These are phyloP conservation scores for Acyrthosiphon pisum DNA, from an alignment of 1,140 invertebrate species.

Conservation along the genomic window DNA sequence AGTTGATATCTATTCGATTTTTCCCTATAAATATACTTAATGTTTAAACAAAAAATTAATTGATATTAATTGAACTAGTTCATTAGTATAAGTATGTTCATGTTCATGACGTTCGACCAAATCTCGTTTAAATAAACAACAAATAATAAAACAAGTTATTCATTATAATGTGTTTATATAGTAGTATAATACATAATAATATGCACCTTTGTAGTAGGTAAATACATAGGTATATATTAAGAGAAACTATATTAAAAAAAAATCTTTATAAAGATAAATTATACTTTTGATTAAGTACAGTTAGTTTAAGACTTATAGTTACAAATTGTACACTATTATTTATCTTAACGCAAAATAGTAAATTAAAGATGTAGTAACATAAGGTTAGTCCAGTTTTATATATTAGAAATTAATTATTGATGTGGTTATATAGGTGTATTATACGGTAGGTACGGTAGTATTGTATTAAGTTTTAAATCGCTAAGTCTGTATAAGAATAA, in stretches of 20 bases:
- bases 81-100: background rate
- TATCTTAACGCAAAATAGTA: background rate
- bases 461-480: background rate
- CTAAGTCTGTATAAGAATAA: background rate
- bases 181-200: no score
- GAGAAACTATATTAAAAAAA: background rate
- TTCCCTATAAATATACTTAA: background rate
- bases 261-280: no score
- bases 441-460: background rate
- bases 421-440: background rate
- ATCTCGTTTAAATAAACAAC: background rate
- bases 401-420: background rate
- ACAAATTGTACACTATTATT: background rate
- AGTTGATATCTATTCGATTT: background rate
- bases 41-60: no score
- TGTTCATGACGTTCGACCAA: background rate
- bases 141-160: background rate
- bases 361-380: background rate
- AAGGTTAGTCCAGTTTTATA: background rate
- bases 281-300: background rate
- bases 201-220: no score
- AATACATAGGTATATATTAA: background rate
- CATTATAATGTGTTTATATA: background rate
- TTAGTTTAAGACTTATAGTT: background rate
- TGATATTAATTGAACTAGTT: background rate